Evolutionary conservation across 2,888 invertebrate species (phyloP), one percentile per base, ranked within the genome.

Genomic region (Pterostichus madidus): DNA sequence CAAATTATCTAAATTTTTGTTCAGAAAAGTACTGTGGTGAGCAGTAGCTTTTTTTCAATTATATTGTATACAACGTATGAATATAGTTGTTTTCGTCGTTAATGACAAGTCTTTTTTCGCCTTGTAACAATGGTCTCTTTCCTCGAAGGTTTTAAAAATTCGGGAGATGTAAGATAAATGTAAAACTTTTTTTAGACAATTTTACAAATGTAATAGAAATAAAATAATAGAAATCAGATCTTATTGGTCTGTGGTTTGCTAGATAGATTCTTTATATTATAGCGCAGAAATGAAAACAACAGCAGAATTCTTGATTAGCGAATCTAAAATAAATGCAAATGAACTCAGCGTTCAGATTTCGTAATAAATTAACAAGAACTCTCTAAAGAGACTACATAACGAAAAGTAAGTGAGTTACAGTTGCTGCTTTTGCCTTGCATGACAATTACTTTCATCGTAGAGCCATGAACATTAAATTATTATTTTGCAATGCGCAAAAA

Each of bases 401-500:
- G 32, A 77, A 35, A 35, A 68, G 68, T 80, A 80, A 80, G 68
- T 80, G 35, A 80, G 56, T 80, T 80, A 80, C 44, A 35, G 71
- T 49, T 52, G 8, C 44, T 35, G 64, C 17, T 24, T 35, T 44
- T 31, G 52, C 53, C 31, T 80, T 80, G 80, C 80, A 80, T 80
- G 80, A 80, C 80, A 80, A 80, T 80, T 52, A 80, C 46, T 80
- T 53, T 52, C 17, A 31, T n/a, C 73, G 46, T 10, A 15, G 44
- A 35, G 46, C 56, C 32, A n/a, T 64, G 68, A 53, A 52, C 68
- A 68, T 68, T 80, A 71, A 80, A 77, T 77, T 56, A 77, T 59
- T 53, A 77, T 77, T 59, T 13, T 77, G 56, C 80, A 68, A 68
- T 13, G 80, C 68, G 56, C 80, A 80, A 80, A 80, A 80, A 80